Evolutionary conservation across 2,888 invertebrate genomes (phyloP), one percentile per base, ranked within the genome.

Genomic region (Isotomurus palustris): DNA sequence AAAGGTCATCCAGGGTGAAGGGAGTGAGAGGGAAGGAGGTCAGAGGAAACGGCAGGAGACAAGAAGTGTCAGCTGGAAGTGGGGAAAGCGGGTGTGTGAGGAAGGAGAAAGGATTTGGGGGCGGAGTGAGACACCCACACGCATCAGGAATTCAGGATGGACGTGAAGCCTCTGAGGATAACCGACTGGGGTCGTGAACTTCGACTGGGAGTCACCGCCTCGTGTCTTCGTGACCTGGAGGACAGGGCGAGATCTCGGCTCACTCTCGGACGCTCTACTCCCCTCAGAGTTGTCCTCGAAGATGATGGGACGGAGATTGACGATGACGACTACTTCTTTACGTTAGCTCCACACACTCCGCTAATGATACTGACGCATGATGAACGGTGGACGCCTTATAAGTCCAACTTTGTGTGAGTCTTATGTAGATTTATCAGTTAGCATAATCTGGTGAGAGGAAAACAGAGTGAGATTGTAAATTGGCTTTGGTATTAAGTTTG

Each of bases 271-370:
- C 25, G 51, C 10, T 58, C 56, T 17, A 44, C 52, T 1, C 53
- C 50, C 17, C 61, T 70, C 32, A 58, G 86, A 53, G 86, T 93
- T 58, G 92, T 91, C 36, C 78, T 94, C 69, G 94, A 94, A 75
- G 85, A 84, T 48, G 94, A 94, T 78, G 94, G 94, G 29, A 94
- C 94, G 0, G 93, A 94, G 79, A 88, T 94, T 49, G 93, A 94
- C 72, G 93, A 94, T 73, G 93, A 94, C 75, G 92, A 92, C 74
- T 94, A 93, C 76, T 94, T 94, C 76, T 87, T 86, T 47, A 92
- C 92, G 2, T 78, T 94, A 64, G 91, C 92, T 71, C 85, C 85
- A 66, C 90, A 94, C 73, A 90, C 91, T 19, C 85, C 84, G 72
- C 80, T 71, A 58, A 91, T 91, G 86, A 83, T 90, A 49, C 80